Evolutionary conservation across 1,140 invertebrate genomes (phyloP), one percentile per base, ranked within the genome.

Genomic region (Battus philenor): DNA sequence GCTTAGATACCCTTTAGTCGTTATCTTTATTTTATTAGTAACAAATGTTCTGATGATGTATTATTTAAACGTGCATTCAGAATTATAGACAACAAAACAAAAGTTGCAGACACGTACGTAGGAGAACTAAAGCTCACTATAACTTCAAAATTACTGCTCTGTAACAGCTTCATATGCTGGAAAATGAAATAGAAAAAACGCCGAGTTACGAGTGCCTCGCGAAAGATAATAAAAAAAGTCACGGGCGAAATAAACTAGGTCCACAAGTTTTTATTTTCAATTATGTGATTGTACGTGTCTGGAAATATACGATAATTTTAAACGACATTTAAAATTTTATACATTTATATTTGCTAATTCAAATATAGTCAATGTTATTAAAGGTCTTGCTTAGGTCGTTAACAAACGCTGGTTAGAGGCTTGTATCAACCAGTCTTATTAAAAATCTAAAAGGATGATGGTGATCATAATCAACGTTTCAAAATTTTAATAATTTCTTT

Each of bases 141-240:
- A 41, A 41, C 22, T 29, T 18, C 24, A 41, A 41, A 41, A 41
- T 41, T 41, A 41, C 38, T n/a, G 38, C 38, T 17, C 29, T 41
- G 38, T 41, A 41, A 29, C 8, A 41, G 26, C n/a, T 16, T 27
- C 38, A 7, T 41, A 41, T 27, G 24, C 12, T 26, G 16, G 36
- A 24, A 29, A 29, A 41, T 41, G 22, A 41, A 41, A 41, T 41
- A 29, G 38, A 41, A 41, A 27, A 41, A 41, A 26, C 8, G 38
- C 24, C 9, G 24, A 41, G 38, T 41, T 41, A 41, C 24, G 38
- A 41, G 38, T 27, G 38, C 12, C 13, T 27, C 13, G 22, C 9
- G 22, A 26, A 27, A 29, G 24, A 29, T 41, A 41, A 39, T 39
- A 39, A 39, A 41, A 26, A 41, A 41, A 29, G 38, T 27, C 24